These are phyloP conservation scores for Megamerina dolium DNA, from an alignment of 2,888 invertebrate genomes.

Conservation along the genomic window DNA sequence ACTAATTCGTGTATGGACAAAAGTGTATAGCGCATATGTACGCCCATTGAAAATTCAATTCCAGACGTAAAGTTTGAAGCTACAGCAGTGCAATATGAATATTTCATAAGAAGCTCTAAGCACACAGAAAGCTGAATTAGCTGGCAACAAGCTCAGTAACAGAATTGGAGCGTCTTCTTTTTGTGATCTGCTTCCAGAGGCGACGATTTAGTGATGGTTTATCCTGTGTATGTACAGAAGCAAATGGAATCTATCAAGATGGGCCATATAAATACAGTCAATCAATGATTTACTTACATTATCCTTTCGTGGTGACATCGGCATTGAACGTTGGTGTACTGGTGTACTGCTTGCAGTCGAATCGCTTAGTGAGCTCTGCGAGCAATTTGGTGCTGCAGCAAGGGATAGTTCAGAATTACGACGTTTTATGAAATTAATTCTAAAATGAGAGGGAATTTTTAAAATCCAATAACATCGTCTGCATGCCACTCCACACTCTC, in stretches of 20 bases:
- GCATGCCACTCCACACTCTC: neutral
- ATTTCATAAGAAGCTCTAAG: too few relatives aligned
- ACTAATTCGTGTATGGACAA: too few relatives aligned
- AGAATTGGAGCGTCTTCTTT: constrained; percentile 59
- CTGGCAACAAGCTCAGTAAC: constrained; percentile 45
- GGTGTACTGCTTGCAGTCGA: constrained; percentile 41
- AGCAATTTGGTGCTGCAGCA: constrained; percentile 39
- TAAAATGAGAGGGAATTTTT: constrained; percentile 21
- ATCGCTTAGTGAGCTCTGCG: constrained; percentile 46
- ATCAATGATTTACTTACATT: constrained; percentile 46
- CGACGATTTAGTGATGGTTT: constrained; percentile 70
- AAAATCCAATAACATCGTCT: neutral
- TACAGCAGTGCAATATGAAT: constrained; percentile 8
- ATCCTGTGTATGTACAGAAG: constrained; percentile 65
- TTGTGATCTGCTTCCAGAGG: constrained; percentile 74
- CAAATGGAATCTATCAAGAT: too few relatives aligned
- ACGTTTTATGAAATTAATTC: constrained; percentile 48
- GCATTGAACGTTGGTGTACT: constrained; percentile 26
- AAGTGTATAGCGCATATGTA: too few relatives aligned
- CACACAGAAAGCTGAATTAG: constrained; percentile 11
- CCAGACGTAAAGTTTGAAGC: constrained; percentile 2
- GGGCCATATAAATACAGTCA: too few relatives aligned
- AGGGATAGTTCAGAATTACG: constrained; percentile 46
- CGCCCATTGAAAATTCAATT: constrained; percentile 6
- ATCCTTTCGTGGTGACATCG: constrained; percentile 48